Base-by-base conservation (phyloP, 2,797 vertebrate genomes). In the Mionectes olivaceus region DNA sequence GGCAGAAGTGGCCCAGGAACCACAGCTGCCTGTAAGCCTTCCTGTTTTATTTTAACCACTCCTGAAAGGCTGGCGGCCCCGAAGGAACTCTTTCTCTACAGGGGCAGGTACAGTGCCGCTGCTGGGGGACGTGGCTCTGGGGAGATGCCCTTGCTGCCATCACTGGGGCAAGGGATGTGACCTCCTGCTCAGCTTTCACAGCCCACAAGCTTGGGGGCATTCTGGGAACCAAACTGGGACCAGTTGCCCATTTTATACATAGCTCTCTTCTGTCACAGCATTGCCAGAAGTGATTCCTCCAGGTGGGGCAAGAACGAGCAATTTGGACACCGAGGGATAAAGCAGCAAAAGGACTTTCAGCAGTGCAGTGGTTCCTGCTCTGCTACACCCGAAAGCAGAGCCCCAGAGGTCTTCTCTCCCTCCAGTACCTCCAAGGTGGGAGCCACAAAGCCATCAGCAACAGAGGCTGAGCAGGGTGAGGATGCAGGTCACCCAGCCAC, bases 301-400 rank as follows among this genome's bases (percentile, higher is more conserved):
- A 67, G 19, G 28, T 41, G 23, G 35, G 17, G 8, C 0, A 0
- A 80, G 60, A 25, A 32, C 0, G 0, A 67, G 32, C 0, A 0
- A 13, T 37, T 59, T 23, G 47, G 47, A 63, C 44, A 65, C 18
- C 15, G 5, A 25, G 35, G 41, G 35, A 59, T 37, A 55, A 67
- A 81, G 57, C 24, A 74, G 41, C 55, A 33, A 53, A 76, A 80
- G 15, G n/a, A 55, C 27, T 68, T 74, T 61, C 8, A 44, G 44
- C 73, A 19, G 1, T 80, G 50, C 47, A 55, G 55, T 3, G 1
- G 30, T 25, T 73, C 52, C 80, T 33, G 28, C 56, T 44, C 15
- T 83, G 61, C 41, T 59, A 12, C 50, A 32, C 21, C 43, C 32
- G 22, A 47, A 82, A 55, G 8, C 4, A 2, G 19, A 67, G n/a